A percentile compares a stretch with the other conserved stretches of the same genome.
Evolutionary conservation across 2,888 invertebrate species (phyloP).

Genomic region (Helleia helle): DNA sequence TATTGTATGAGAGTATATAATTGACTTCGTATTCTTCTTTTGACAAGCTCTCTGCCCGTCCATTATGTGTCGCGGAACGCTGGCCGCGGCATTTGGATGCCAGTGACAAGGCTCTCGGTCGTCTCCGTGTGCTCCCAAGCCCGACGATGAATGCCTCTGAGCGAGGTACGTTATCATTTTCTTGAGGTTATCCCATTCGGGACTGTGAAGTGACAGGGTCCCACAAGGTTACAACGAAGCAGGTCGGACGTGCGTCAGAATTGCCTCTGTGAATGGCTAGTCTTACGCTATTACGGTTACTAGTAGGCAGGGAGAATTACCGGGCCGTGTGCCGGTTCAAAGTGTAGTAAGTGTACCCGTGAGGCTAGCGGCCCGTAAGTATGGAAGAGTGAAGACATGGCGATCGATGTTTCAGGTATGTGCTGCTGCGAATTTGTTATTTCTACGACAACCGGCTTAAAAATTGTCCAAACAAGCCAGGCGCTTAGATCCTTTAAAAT

Average conservation of each 20-base stretch:
- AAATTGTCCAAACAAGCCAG: background rate
- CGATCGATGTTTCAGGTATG: conserved; percentile 29
- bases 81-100: conserved; percentile 64
- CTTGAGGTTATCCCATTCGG: conserved; percentile 21
- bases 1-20: conserved; percentile 71
- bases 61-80: conserved; percentile 64
- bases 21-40: conserved; percentile 70
- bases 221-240: conserved; percentile 43
- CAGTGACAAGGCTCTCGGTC: conserved; percentile 64
- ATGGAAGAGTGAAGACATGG: conserved; percentile 32
- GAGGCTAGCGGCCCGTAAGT: conserved; percentile 35
- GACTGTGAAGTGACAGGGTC: conserved; percentile 30
- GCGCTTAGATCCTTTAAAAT: background rate
- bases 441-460: background rate
- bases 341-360: conserved; percentile 41
- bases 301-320: conserved; percentile 37
- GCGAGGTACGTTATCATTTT: conserved; percentile 25
- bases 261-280: conserved; percentile 47
- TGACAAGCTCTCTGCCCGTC: conserved; percentile 64
- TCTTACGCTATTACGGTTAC: conserved; percentile 33
- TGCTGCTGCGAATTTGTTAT: conserved; percentile 14
- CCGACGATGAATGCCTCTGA: conserved; percentile 61
- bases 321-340: conserved; percentile 37
- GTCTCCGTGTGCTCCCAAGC: conserved; percentile 49
- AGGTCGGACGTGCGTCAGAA: conserved; percentile 57